Percentiles rank a stretch among this genome's conserved stretches.
These are phyloP conservation scores for Junco hyemalis DNA, from an alignment of 2,113 vertebrate genomes.

Conservation along the genomic window DNA sequence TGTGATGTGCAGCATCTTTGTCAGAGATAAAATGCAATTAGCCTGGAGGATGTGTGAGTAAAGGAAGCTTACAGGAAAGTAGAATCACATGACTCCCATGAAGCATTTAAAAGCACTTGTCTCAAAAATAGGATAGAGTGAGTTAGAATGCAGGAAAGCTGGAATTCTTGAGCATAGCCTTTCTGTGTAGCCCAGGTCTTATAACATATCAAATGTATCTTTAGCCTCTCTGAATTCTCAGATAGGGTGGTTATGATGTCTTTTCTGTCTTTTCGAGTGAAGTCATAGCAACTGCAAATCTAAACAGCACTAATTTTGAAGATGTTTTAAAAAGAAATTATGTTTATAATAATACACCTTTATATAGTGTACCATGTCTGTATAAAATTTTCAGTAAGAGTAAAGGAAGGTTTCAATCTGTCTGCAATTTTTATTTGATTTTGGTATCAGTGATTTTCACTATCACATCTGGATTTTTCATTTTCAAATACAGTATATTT, in stretches of 20 bases:
- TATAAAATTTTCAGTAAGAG: neutral
- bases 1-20: conserved; percentile 32
- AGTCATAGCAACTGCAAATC: neutral
- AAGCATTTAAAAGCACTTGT: conserved; percentile 24
- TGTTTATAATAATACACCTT: neutral
- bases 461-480: neutral
- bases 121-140: neutral
- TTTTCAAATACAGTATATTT: neutral
- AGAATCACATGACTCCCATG: neutral
- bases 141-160: neutral
- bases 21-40: conserved; percentile 67
- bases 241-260: neutral
- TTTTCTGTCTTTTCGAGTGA: neutral
- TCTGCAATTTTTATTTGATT: neutral
- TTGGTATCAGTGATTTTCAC: neutral
- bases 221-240: neutral
- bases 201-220: neutral
- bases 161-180: neutral
- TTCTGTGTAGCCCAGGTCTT: neutral
- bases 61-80: conserved; percentile 59
- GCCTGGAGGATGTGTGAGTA: conserved; percentile 33
- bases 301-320: neutral
- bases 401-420: neutral
- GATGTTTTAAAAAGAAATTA: neutral
- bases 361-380: neutral